Conservation (phyloP, 2,797 vertebrate genomes). For the Catostomus latipinnis region DNA sequence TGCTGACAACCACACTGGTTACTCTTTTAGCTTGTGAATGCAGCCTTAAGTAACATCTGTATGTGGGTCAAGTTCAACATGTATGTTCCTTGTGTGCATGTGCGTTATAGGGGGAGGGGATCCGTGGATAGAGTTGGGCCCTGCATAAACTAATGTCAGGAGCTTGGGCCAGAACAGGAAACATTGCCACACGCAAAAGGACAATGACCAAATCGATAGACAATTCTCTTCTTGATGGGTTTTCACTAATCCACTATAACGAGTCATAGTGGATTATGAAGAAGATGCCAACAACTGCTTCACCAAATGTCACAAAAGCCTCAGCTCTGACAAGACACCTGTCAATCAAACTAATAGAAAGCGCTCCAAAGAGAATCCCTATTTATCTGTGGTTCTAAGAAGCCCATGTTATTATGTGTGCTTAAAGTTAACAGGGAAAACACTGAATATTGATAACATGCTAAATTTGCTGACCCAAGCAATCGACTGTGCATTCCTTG, state of each 20-base stretch:
- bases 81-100: constrained; percentile 4
- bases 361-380: not conserved
- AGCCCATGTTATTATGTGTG: not conserved
- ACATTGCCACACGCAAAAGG: not conserved
- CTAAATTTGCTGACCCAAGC: constrained; percentile 14
- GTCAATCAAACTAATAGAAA: not conserved
- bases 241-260: not conserved
- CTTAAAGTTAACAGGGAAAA: constrained; percentile 11
- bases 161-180: not conserved
- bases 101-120: not conserved
- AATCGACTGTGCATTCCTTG: constrained; percentile 4
- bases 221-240: not conserved
- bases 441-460: not conserved
- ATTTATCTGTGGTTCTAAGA: not conserved
- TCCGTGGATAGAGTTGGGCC: not conserved
- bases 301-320: not conserved
- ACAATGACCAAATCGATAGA: not conserved
- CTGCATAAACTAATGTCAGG: not conserved
- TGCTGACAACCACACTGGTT: not conserved
- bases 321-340: not conserved
- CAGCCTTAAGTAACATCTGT: constrained; percentile 8
- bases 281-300: not conserved
- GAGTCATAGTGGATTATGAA: not conserved
- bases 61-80: constrained; percentile 32
- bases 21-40: not conserved